A percentile compares a stretch with the other conserved stretches of the same genome.
Evolutionary conservation across 2,113 vertebrate species (phyloP).

Genomic region (Sinocyclocheilus rhinocerous): DNA sequence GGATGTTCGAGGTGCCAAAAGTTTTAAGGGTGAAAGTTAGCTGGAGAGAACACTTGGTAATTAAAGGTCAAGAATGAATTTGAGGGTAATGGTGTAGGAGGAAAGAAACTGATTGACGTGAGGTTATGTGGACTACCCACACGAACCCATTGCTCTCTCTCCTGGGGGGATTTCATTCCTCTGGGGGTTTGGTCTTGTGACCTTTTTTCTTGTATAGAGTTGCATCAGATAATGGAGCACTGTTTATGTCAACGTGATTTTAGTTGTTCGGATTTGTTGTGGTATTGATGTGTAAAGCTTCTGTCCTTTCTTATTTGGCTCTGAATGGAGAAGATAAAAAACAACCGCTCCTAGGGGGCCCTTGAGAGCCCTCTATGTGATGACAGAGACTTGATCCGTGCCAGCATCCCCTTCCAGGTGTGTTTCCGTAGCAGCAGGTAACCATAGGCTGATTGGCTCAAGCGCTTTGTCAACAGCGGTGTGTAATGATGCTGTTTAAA

Average conservation of each 20-base stretch:
- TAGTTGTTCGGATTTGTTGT: constrained; percentile 16
- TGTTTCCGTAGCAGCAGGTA: constrained; percentile 41
- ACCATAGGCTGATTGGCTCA: constrained; percentile 45
- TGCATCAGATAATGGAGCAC: neutral
- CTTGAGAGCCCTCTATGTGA: neutral
- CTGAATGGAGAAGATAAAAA: constrained; percentile 5
- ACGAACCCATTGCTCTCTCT: neutral
- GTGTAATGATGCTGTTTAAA: constrained; percentile 44
- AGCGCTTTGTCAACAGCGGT: constrained; percentile 47
- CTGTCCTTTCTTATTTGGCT: neutral
- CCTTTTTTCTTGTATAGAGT: neutral
- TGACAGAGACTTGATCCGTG: constrained; percentile 14
- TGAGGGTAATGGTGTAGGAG: constrained; percentile 18
- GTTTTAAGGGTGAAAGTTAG: constrained; percentile 19
- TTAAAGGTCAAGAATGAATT: constrained; percentile 48
- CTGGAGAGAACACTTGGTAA: constrained; percentile 27
- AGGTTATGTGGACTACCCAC: constrained; percentile 4
- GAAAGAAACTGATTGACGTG: constrained; percentile 28
- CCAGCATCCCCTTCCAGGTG: constrained; percentile 23
- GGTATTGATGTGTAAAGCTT: neutral
- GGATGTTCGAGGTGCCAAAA: neutral
- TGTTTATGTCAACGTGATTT: constrained; percentile 19
- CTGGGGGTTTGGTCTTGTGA: neutral
- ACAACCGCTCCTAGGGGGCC: neutral
- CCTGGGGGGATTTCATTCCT: constrained; percentile 22